A percentile compares a stretch with the other conserved stretches of the same genome.
phyloP scores from a whole-genome alignment of 2,113 vertebrate genomes.

The Prunella fulvescens region DNA sequence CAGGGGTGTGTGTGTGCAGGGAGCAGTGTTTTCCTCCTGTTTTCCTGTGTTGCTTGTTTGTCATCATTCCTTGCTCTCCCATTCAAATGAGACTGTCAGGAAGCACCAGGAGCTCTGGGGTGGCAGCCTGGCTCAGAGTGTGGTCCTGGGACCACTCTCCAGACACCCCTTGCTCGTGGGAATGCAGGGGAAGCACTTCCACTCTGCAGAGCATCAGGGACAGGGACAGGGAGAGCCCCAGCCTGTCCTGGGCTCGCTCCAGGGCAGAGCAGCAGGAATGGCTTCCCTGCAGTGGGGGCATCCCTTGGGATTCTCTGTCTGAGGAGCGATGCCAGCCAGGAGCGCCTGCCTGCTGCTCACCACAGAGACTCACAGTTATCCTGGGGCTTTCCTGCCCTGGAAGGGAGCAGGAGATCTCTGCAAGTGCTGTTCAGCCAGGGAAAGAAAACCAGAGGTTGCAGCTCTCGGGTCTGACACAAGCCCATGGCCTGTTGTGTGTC shows the following conservation, averaged over 20 bases:
- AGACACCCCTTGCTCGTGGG: background rate
- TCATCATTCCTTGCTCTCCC: background rate
- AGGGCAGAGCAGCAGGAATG: background rate
- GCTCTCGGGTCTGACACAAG: background rate
- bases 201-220: rapidly evolving
- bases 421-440: background rate
- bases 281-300: rapidly evolving
- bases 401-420: background rate
- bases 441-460: background rate
- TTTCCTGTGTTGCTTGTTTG: background rate
- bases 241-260: background rate
- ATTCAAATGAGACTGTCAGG: background rate
- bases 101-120: background rate
- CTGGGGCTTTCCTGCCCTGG: background rate
- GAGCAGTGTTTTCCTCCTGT: background rate
- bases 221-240: background rate
- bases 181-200: background rate
- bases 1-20: background rate
- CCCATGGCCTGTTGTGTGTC: background rate
- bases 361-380: background rate
- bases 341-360: background rate
- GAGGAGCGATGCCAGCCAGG: background rate
- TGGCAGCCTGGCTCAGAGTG: rapidly evolving
- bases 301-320: background rate
- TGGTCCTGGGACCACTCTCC: background rate